These are phyloP conservation scores for Laupala kohalensis DNA, from an alignment of 1,140 invertebrate species.

Conservation along the genomic window DNA sequence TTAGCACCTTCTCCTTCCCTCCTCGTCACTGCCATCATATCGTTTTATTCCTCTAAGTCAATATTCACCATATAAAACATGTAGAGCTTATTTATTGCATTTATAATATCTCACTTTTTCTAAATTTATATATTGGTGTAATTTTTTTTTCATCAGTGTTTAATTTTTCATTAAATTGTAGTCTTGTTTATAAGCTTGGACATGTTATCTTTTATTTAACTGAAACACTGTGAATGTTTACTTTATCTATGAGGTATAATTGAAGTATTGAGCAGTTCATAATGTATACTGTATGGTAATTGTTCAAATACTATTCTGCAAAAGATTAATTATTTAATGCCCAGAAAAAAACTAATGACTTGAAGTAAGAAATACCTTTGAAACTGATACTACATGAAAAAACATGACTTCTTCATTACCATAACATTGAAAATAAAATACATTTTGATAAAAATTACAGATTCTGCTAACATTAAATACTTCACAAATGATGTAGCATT, in stretches of 20 bases:
- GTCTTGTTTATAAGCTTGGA: constrained; percentile 4
- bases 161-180: constrained; percentile 3
- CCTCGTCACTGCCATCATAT: constrained; percentile 12
- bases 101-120: constrained; percentile 12
- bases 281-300: too few species aligned
- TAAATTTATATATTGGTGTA: constrained; percentile 10
- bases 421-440: too few species aligned
- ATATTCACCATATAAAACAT: constrained; percentile 9
- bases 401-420: too few species aligned
- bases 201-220: neutral
- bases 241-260: neutral
- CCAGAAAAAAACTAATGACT: too few species aligned
- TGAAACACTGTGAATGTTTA: neutral
- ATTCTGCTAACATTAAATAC: too few species aligned
- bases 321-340: too few species aligned
- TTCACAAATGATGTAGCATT: too few species aligned
- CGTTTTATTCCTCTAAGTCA: neutral
- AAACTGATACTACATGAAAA: too few species aligned
- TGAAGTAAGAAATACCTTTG: too few species aligned
- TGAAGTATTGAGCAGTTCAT: constrained; percentile 2
- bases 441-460: too few species aligned
- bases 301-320: too few species aligned
- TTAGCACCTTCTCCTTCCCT: neutral
- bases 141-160: constrained; percentile 7
- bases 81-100: constrained; percentile 11